phyloP scores from a whole-genome alignment of 2,113 vertebrate genomes.

The Prionailurus bengalensis region DNA sequence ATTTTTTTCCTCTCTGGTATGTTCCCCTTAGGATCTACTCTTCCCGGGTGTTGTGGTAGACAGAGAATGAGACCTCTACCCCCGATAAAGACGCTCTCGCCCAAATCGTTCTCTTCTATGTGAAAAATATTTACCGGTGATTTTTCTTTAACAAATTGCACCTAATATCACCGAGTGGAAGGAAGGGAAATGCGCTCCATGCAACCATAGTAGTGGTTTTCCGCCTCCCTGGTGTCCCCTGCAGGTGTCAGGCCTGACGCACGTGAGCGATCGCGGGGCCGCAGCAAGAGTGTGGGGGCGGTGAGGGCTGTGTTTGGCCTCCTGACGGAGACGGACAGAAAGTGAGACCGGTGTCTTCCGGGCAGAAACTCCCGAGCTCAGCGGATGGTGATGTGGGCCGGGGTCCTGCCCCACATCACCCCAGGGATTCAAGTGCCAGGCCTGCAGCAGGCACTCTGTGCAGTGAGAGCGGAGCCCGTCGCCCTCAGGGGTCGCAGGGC shows the following conservation, averaged over 20 bases:
- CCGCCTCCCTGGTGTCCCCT: not conserved
- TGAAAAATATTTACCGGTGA: not conserved
- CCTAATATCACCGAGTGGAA: not conserved
- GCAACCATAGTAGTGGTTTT: not conserved
- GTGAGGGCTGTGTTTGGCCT: not conserved
- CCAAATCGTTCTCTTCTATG: not conserved
- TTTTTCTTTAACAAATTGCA: not conserved
- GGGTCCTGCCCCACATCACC: fast-evolving
- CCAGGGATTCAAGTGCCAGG: not conserved
- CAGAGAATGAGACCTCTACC: not conserved
- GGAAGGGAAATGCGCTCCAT: not conserved
- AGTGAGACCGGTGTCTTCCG: not conserved
- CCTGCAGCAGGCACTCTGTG: not conserved
- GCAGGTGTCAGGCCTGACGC: not conserved
- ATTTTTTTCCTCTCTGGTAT: not conserved
- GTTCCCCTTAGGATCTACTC: not conserved
- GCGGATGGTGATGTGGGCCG: not conserved
- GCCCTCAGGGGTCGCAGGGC: not conserved
- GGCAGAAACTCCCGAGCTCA: not conserved
- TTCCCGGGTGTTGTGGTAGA: not conserved
- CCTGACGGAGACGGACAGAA: not conserved
- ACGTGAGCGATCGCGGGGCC: not conserved
- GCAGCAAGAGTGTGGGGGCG: not conserved
- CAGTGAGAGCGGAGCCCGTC: not conserved
- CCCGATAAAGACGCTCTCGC: not conserved